These are phyloP conservation scores for Eurytoma californica DNA, from an alignment of 2,888 invertebrate species.

Conservation along the genomic window DNA sequence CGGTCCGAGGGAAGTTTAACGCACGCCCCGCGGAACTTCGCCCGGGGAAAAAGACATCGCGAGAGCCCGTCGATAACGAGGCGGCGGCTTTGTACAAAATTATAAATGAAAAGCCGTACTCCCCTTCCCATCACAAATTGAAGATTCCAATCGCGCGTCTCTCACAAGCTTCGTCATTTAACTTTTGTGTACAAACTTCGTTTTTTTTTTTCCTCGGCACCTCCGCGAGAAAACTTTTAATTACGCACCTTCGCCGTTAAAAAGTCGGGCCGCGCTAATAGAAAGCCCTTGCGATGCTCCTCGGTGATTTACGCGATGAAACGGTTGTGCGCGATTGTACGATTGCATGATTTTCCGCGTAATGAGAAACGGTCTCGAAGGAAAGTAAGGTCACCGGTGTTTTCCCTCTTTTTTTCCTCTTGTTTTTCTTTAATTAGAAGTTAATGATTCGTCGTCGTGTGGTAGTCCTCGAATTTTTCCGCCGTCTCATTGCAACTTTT, in stretches of 20 bases:
- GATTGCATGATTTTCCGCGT: too few species aligned
- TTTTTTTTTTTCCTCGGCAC: neutral
- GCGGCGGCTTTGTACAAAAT: neutral
- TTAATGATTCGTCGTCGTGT: too few species aligned
- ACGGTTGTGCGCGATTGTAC: too few species aligned
- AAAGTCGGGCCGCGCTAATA: neutral
- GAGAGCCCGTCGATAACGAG: constrained; percentile 1
- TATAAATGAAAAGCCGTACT: constrained; percentile 2
- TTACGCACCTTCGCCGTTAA: constrained; percentile 14
- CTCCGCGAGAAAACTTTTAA: constrained; percentile 4
- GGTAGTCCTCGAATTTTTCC: too few species aligned
- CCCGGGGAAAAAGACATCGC: neutral
- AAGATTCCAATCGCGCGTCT: constrained; percentile 11
- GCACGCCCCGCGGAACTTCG: constrained; percentile 5
- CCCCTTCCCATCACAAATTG: neutral
- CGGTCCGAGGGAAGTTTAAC: neutral
- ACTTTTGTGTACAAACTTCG: neutral
- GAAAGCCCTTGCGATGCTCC: neutral
- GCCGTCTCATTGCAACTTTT: too few species aligned
- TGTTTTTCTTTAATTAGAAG: too few species aligned
- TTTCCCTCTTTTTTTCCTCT: too few species aligned
- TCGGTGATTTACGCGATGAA: neutral
- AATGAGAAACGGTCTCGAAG: too few species aligned
- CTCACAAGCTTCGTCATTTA: constrained; percentile 25
- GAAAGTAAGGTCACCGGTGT: too few species aligned